phyloP scores from a whole-genome alignment of 2,797 vertebrate species.

The Urophycis tenuis region DNA sequence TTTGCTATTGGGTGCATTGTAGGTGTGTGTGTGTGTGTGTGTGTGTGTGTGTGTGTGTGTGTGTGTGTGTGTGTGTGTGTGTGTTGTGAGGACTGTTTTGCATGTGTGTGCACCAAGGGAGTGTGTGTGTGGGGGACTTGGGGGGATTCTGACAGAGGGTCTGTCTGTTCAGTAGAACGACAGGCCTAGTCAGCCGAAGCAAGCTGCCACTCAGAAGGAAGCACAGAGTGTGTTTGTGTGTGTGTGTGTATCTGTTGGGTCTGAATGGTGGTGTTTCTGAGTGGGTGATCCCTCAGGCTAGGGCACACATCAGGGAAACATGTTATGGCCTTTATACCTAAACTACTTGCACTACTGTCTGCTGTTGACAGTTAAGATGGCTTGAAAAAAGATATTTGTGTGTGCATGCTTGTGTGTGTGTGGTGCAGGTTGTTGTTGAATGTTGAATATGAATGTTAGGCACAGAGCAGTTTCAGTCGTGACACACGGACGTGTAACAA shows the following conservation, averaged over 20 bases:
- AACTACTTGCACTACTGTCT: not conserved
- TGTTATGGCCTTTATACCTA: not conserved
- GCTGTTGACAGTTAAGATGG: not conserved
- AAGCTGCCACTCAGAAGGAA: conserved; percentile 60
- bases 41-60: not conserved
- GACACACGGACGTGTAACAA: not conserved
- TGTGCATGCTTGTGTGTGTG: not conserved
- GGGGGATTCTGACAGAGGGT: conserved; percentile 36
- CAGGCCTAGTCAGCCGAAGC: conserved; percentile 54
- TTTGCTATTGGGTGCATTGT: too few species aligned
- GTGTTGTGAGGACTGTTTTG: conserved; percentile 6
- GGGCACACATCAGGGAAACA: not conserved
- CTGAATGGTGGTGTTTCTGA: conserved; percentile 9
- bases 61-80: conserved; percentile 4
- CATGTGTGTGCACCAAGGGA: conserved; percentile 14
- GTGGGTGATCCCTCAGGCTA: not conserved
- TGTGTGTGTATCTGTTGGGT: conserved; percentile 6
- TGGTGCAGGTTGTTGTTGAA: too few species aligned
- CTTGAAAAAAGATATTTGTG: too few species aligned
- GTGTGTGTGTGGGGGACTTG: conserved; percentile 10
- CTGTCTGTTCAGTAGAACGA: conserved; percentile 48
- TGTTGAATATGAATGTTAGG: not conserved
- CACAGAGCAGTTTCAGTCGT: not conserved
- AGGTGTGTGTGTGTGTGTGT: too few species aligned
- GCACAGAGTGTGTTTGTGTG: too few species aligned